These are phyloP conservation scores for Lepidocyrtinus sp. DNA, from an alignment of 2,888 invertebrate species.

Conservation along the genomic window DNA sequence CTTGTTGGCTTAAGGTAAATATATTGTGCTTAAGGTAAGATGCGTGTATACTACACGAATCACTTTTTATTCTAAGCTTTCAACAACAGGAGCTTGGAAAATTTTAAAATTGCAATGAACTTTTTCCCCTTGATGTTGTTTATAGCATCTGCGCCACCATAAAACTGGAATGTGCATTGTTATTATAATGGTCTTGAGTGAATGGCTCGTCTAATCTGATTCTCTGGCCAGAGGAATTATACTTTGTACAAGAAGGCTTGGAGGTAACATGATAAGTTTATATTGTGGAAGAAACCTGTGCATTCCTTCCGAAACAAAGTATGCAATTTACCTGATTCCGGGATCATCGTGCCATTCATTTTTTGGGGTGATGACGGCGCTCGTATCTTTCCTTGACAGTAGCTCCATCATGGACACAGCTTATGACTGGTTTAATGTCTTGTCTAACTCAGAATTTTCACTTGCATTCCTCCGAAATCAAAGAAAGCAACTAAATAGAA, in stretches of 20 bases:
- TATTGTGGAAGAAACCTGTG: too few relatives aligned
- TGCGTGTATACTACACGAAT: too few relatives aligned
- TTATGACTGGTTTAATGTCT: too few relatives aligned
- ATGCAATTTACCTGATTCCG: slow-evolving; percentile 50
- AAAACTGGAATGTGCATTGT: slow-evolving; percentile 52
- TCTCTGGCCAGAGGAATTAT: not conserved
- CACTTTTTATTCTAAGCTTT: too few relatives aligned
- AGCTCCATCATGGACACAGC: not conserved
- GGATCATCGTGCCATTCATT: slow-evolving; percentile 44
- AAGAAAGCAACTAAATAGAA: too few relatives aligned
- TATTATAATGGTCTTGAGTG: slow-evolving; percentile 32
- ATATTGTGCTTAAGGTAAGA: not conserved
- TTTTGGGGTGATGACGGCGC: not conserved
- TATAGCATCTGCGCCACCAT: slow-evolving; percentile 51
- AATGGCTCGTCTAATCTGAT: not conserved
- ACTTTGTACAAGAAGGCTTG: not conserved
- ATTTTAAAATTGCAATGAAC: slow-evolving; percentile 30
- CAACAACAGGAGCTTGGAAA: slow-evolving; percentile 48
- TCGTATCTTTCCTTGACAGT: slow-evolving; percentile 1
- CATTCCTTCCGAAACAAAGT: slow-evolving; percentile 5
- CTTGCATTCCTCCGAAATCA: too few relatives aligned
- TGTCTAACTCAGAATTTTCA: too few relatives aligned
- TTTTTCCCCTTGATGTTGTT: slow-evolving; percentile 27
- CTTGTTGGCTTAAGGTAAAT: slow-evolving; percentile 29
- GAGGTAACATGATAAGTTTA: slow-evolving; percentile 38